Base-by-base conservation (phyloP, 2,113 vertebrate species). In the Girardinichthys multiradiatus region DNA sequence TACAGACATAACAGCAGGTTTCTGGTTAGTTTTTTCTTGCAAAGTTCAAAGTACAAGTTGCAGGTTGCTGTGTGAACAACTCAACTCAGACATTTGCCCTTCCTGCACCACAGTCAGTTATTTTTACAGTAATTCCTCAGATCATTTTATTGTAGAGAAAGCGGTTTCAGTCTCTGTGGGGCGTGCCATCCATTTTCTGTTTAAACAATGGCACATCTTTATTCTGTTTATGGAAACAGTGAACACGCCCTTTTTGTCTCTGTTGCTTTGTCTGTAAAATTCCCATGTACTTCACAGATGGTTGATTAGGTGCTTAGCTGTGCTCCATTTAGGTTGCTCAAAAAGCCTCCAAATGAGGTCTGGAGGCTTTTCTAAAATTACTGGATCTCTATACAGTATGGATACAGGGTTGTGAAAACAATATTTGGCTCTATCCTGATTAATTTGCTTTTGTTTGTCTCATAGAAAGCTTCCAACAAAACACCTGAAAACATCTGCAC, bases 81-180 rank as follows among this genome's bases (percentile, higher is more conserved):
- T 66, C 42, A 75, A 85, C 74, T 72, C 59, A 74, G 37, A 39
- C 42, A 57, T 72, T 59, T 77, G 70, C 79, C 74, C 64, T 70
- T 6, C 29, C 62, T 3, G 10, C n/a, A 6, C 17, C 68, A 61
- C 37, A 57, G 51, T 21, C 48, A 59, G 59, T 57, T 57, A 71
- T 70, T 77, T 70, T 66, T 1, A 5, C 57, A 29, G 54, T 27
- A 27, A 71, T 65, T 17, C 35, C 60, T 26, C 21, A 24, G 72
- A 68, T 60, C 31, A 39, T 42, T 76, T 79, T 8, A 39, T 30
- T 24, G 57, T 24, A 60, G 63, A 35, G n/a, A 64, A 31, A 30
- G 58, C 61, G 35, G 37, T 57, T 65, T 58, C 48, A 63, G 68
- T 26, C 35, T 62, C 63, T 2, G 30, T n/a, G 33, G 42, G 54